Conservation (phyloP, 2,888 invertebrate genomes). For the Agrochola circellaris region DNA sequence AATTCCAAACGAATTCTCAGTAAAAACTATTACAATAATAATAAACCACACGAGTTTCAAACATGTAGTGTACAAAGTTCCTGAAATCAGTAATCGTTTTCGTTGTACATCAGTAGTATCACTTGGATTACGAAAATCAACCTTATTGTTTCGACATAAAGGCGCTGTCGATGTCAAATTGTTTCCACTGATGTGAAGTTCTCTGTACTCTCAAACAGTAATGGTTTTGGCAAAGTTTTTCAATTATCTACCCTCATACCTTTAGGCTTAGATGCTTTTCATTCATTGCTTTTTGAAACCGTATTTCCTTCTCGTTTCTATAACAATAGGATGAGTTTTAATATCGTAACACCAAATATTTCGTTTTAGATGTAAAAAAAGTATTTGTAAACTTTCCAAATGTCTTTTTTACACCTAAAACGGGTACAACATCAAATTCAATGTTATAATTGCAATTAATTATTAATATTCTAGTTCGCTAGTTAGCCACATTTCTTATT, state of each 20-base stretch:
- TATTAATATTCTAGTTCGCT: too few species aligned
- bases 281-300: conserved; percentile 37
- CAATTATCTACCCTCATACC: conserved; percentile 38
- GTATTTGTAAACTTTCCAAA: too few species aligned
- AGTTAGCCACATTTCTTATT: too few species aligned
- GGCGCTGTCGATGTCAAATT: neutral
- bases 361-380: too few species aligned
- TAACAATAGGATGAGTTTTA: neutral
- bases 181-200: neutral
- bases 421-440: too few species aligned
- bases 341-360: too few species aligned
- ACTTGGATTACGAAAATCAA: neutral
- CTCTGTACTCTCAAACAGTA: conserved; percentile 5
- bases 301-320: neutral
- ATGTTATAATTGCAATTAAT: too few species aligned
- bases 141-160: neutral
- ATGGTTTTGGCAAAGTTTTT: conserved; percentile 53
- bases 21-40: neutral
- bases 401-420: too few species aligned
- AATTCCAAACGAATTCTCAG: neutral
- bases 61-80: conserved; percentile 9
- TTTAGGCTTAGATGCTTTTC: conserved; percentile 16
- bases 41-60: conserved; percentile 8
- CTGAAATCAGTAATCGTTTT: conserved; percentile 2
- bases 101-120: neutral